Percentiles rank a stretch among this genome's conserved stretches.
These are phyloP conservation scores for Perca flavescens DNA, from an alignment of 2,113 vertebrate genomes.

Conservation along the genomic window DNA sequence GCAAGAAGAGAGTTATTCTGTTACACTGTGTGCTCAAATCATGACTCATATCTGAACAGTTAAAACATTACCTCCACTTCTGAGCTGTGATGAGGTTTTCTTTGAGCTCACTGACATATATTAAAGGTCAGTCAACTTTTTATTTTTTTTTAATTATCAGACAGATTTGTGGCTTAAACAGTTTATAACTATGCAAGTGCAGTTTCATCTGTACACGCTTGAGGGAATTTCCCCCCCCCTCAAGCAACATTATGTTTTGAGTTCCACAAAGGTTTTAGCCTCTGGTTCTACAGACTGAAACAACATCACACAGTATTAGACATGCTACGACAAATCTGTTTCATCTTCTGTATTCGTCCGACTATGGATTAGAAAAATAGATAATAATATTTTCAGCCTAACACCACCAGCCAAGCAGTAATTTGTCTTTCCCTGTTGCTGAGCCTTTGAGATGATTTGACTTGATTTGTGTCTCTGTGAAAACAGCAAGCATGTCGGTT, in stretches of 20 bases:
- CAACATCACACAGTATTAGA: slow-evolving; percentile 48
- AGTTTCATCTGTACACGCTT: slow-evolving; percentile 56
- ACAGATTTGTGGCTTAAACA: slow-evolving; percentile 20
- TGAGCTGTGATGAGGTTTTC: slow-evolving; percentile 25
- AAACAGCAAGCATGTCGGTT: slow-evolving; percentile 60
- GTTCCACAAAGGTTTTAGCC: slow-evolving; percentile 63
- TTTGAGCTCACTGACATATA: slow-evolving; percentile 22
- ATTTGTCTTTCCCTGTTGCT: slow-evolving; percentile 56
- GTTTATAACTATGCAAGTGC: slow-evolving; percentile 34
- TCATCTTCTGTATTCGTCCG: slow-evolving; percentile 65
- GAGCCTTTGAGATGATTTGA: slow-evolving; percentile 65
- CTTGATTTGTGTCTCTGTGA: slow-evolving; percentile 62
- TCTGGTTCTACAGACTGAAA: slow-evolving; percentile 58
- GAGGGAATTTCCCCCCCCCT: slow-evolving; percentile 25
- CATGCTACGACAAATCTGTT: slow-evolving; percentile 69
- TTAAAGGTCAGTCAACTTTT: slow-evolving; percentile 41
- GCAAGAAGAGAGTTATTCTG: slow-evolving; percentile 51
- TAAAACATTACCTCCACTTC: slow-evolving; percentile 35
- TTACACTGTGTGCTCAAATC: slow-evolving; percentile 48
- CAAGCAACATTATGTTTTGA: slow-evolving; percentile 38
- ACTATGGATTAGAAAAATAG: slow-evolving; percentile 81
- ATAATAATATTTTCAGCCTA: slow-evolving; percentile 50
- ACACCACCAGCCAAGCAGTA: slow-evolving; percentile 48
- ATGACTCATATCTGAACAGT: slow-evolving; percentile 36
- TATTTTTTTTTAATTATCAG: not conserved